Evolutionary conservation across 1,140 invertebrate species (phyloP), one percentile per base, ranked within the genome.

Genomic region (Lepidurus packardi): DNA sequence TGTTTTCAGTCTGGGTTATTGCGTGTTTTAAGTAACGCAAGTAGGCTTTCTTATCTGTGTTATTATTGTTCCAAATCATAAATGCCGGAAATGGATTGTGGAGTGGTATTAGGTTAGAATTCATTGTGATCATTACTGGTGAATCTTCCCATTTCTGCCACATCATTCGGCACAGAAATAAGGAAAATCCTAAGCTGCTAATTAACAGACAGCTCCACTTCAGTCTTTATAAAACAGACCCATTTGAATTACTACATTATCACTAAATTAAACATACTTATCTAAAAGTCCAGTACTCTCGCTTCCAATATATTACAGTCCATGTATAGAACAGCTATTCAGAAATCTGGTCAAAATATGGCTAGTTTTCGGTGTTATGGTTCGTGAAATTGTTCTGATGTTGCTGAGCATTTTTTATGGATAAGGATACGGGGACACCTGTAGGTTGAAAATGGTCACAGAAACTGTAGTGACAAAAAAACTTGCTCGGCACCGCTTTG

Each of bases 71-170:
- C 81, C 91, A 92, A 53, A 92, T 85, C 0, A 90, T 91, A 0
- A 92, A 87, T 0, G 90, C 90, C 0, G 91, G 91, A 83, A 91
- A 92, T 0, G 89, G 88, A 81, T 90, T 88, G 89, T 90, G 91
- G 65, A 91, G 90, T 21, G 89, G 88, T 73, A 88, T 88, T 83
- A 91, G 90, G 0, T 89, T 90, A 42, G 89, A 90, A 81, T 91
- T 89, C 79, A 91, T 85, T 1, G 87, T 77, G 11, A 77, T 79
- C 42, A 79, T 53, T 3, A 79, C 76, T n/a, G 78, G 78, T 25
- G 74, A 76, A 3, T 77, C 53, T n/a, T 65, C 78, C 78, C 78
- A 79, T 73, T 77, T 78, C 7, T 73, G 73, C 77, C 73, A 78
- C 77, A 78, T 74, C 7, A 45, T 25, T 13, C 16, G 73, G 34